Evolutionary conservation across 2,797 vertebrate species (phyloP).

Genomic region (Odontamblyopus rebecca): DNA sequence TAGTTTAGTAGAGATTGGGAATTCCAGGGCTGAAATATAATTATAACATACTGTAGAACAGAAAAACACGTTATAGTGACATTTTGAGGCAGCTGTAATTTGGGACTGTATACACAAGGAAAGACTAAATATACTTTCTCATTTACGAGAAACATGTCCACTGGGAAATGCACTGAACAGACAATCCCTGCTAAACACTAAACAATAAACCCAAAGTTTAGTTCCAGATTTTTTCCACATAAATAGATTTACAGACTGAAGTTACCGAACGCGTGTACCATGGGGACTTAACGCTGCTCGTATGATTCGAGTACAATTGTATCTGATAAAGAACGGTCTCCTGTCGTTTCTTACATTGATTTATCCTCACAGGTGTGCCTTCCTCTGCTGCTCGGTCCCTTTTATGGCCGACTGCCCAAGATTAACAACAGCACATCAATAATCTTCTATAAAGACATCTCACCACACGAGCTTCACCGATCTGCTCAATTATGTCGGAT

Average conservation of each 20-base stretch:
- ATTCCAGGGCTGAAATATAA: too few species aligned
- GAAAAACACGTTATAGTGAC: too few species aligned
- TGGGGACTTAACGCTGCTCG: slow-evolving; percentile 18
- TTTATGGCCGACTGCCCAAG: slow-evolving; percentile 53
- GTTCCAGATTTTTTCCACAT: slow-evolving; percentile 18
- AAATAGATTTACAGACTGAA: slow-evolving; percentile 30
- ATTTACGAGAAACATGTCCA: too few species aligned
- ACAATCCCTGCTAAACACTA: slow-evolving; percentile 12
- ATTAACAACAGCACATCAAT: slow-evolving; percentile 63
- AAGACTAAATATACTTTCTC: too few species aligned
- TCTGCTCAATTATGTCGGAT: slow-evolving; percentile 40
- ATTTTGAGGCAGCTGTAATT: too few species aligned
- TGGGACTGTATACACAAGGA: not conserved
- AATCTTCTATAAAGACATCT: slow-evolving; percentile 50
- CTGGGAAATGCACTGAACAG: not conserved
- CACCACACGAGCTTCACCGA: slow-evolving; percentile 42
- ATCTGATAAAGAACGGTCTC: slow-evolving; percentile 39
- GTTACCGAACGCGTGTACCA: slow-evolving; percentile 35
- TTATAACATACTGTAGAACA: too few species aligned
- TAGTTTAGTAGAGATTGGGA: too few species aligned
- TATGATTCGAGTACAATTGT: slow-evolving; percentile 45
- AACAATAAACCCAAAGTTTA: slow-evolving; percentile 1
- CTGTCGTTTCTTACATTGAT: slow-evolving; percentile 58
- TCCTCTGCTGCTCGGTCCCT: slow-evolving; percentile 41
- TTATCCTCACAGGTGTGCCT: slow-evolving; percentile 61